Conservation (phyloP, 64 coral and sea anemone species). For the Orbicella faveolata region DNA sequence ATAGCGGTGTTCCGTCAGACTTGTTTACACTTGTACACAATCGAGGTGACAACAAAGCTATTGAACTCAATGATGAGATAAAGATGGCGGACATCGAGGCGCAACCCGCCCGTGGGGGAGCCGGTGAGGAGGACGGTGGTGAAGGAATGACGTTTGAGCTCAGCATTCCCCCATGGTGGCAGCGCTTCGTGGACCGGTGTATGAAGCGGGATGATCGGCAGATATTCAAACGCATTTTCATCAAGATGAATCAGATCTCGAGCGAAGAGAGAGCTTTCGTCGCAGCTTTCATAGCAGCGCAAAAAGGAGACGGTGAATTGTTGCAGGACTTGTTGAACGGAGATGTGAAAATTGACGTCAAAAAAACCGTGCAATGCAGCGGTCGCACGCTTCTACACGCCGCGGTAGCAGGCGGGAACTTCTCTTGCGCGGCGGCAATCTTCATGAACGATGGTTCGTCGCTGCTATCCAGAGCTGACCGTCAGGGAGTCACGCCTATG, state of each 20-base stretch:
- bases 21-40: constrained; percentile 44
- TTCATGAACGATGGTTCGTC: constrained; percentile 50
- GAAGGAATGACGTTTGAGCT: constrained; percentile 28
- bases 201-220: constrained; percentile 65
- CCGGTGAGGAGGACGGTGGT: not conserved
- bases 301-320: constrained; percentile 47
- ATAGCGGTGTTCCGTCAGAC: constrained; percentile 59
- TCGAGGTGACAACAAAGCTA: not conserved
- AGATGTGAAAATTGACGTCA: constrained; percentile 32
- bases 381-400: constrained; percentile 61
- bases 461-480: constrained; percentile 30
- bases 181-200: constrained; percentile 43
- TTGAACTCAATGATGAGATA: constrained; percentile 31
- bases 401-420: constrained; percentile 60
- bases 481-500: constrained; percentile 39
- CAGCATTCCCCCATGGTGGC: constrained; percentile 58
- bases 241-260: constrained; percentile 75
- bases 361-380: constrained; percentile 49
- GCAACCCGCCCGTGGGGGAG: not conserved
- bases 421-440: constrained; percentile 54
- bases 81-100: constrained; percentile 52
- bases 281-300: constrained; percentile 65
- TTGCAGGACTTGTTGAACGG: constrained; percentile 41
- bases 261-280: constrained; percentile 65
- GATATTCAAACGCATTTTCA: constrained; percentile 40